Conservation (phyloP, 2,888 invertebrate genomes). For the Choristoneura rosaceana region DNA sequence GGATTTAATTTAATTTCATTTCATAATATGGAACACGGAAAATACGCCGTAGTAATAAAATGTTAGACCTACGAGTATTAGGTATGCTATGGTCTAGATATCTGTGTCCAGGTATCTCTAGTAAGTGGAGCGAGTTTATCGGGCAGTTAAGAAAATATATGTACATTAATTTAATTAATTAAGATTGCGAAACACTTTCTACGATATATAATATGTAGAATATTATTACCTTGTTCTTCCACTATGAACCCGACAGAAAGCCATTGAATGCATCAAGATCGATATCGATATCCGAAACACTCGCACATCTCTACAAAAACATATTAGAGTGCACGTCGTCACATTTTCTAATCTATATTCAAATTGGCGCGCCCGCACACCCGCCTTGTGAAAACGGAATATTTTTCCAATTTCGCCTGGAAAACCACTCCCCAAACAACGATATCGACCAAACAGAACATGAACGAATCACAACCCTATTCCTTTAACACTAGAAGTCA, state of each 20-base stretch:
- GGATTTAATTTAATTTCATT: no score
- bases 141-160: constrained; percentile 3
- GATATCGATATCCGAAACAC: background rate
- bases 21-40: background rate
- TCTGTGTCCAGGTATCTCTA: background rate
- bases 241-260: background rate
- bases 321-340: constrained; percentile 80
- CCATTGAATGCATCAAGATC: background rate
- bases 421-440: constrained; percentile 61
- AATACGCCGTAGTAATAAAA: constrained; percentile 1
- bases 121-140: constrained; percentile 3
- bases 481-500: background rate
- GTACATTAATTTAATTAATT: constrained; percentile 6
- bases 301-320: constrained; percentile 52
- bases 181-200: background rate
- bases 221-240: no score
- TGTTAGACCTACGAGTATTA: background rate
- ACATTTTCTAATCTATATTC: constrained; percentile 85
- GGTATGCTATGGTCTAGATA: background rate
- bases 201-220: background rate
- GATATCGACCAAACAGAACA: constrained; percentile 43
- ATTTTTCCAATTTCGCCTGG: constrained; percentile 82
- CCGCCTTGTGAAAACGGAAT: constrained; percentile 78
- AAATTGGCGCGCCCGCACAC: constrained; percentile 75
- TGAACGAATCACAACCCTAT: constrained; percentile 43